Percentiles rank a stretch among this genome's conserved stretches.
phyloP scores from a whole-genome alignment of 1,140 invertebrate species.

The Temnothorax nylanderi region DNA sequence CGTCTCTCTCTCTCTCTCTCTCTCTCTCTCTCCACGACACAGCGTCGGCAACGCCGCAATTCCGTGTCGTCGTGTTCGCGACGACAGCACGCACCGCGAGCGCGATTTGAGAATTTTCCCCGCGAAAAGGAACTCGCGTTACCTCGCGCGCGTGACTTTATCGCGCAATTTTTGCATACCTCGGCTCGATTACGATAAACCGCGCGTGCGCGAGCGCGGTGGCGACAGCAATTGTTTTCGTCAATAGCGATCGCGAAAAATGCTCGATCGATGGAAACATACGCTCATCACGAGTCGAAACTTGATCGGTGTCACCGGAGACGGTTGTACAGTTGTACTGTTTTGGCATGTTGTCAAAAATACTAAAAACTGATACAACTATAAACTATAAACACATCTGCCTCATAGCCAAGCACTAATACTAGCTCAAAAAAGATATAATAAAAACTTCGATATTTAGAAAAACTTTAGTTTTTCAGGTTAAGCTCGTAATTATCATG shows the following conservation, averaged over 20 bases:
- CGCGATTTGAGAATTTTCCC: constrained; percentile 69
- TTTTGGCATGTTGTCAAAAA: neutral
- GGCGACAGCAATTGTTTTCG: constrained; percentile 10
- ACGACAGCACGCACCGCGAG: constrained; percentile 36
- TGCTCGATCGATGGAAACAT: neutral
- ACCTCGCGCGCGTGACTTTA: constrained; percentile 36
- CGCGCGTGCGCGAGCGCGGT: neutral
- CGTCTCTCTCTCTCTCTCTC: constrained; percentile 13
- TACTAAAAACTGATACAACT: neutral
- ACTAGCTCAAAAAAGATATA: neutral
- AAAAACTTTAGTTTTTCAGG: neutral
- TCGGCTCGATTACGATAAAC: constrained; percentile 1
- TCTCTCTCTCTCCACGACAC: constrained; percentile 26
- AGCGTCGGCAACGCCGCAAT: constrained; percentile 70
- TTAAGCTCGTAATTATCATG: neutral
- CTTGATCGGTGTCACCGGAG: neutral
- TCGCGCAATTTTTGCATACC: constrained; percentile 49
- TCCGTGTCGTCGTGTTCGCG: constrained; percentile 64
- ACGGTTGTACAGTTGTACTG: neutral
- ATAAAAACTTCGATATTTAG: neutral
- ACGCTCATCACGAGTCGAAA: constrained; percentile 5
- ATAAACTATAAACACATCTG: neutral
- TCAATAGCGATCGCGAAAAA: constrained; percentile 21
- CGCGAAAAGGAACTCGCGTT: constrained; percentile 64
- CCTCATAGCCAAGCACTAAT: neutral